Conservation (phyloP, 2,888 invertebrate species). For the Plutella xylostella region DNA sequence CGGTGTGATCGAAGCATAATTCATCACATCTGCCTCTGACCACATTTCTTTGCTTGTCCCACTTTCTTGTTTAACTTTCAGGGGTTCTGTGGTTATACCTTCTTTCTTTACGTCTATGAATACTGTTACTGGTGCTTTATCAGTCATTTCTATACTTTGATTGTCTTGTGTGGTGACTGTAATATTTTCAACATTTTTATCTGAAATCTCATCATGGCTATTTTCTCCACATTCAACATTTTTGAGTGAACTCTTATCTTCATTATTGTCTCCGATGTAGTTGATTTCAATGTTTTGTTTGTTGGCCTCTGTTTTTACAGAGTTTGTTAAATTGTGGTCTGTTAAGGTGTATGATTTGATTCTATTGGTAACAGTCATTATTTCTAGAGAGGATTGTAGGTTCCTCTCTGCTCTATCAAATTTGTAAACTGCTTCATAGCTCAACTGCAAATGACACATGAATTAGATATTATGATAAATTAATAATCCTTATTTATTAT, state of each 20-base stretch:
- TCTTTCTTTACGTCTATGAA: conserved; percentile 23
- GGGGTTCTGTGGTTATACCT: conserved; percentile 19
- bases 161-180: too few species aligned
- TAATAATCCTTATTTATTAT: too few species aligned
- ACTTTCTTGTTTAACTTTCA: conserved; percentile 4
- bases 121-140: conserved; percentile 21
- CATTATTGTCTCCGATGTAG: background rate
- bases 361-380: conserved; percentile 21
- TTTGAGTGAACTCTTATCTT: background rate
- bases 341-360: conserved; percentile 24
- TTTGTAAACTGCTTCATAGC: conserved; percentile 38
- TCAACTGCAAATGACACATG: conserved; percentile 22
- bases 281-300: background rate
- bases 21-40: conserved; percentile 9
- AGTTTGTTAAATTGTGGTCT: conserved; percentile 11
- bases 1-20: conserved; percentile 7
- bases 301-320: conserved; percentile 14
- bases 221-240: conserved; percentile 9
- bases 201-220: conserved; percentile 4
- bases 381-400: conserved; percentile 28
- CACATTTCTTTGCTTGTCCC: conserved; percentile 15
- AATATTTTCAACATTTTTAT: conserved; percentile 7
- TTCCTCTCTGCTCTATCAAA: conserved; percentile 27
- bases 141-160: conserved; percentile 11
- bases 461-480: too few species aligned